Conservation (phyloP, 1,140 invertebrate genomes). For the Drosophila ficusphila region DNA sequence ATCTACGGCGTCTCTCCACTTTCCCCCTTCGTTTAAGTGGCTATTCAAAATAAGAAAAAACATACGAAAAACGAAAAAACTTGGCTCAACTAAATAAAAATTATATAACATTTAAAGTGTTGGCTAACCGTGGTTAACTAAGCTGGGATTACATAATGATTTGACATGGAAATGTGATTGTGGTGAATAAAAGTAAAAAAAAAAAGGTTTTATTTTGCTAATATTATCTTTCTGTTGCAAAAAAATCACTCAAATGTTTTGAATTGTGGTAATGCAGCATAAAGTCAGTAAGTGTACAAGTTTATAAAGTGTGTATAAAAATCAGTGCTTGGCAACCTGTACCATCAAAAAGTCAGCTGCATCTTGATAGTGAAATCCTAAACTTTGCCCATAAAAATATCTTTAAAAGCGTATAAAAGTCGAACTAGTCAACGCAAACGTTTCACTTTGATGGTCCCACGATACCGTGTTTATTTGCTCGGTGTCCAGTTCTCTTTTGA, state of each 20-base stretch:
- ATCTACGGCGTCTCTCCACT: slow-evolving; percentile 31
- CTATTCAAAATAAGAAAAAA: slow-evolving; percentile 11
- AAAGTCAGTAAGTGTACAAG: no score
- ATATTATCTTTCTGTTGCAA: no score
- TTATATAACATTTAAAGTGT: not conserved
- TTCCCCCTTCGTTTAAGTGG: slow-evolving; percentile 39
- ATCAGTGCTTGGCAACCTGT: no score
- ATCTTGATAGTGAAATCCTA: no score
- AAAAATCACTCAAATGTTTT: no score
- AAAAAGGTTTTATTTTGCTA: no score
- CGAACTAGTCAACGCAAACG: not conserved
- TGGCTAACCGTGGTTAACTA: not conserved
- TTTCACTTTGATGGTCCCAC: slow-evolving; percentile 39
- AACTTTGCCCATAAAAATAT: no score
- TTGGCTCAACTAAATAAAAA: not conserved
- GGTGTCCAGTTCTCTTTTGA: slow-evolving; percentile 55
- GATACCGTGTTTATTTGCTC: slow-evolving; percentile 20
- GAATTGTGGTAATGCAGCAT: no score
- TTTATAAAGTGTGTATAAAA: no score
- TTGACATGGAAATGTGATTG: slow-evolving; percentile 1
- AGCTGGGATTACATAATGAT: slow-evolving; percentile 1
- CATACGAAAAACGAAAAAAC: slow-evolving; percentile 12
- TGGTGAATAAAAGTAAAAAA: slow-evolving; percentile 27
- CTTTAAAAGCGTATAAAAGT: not conserved
- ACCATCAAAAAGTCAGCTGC: no score